Conservation (phyloP, 1,140 invertebrate species). For the Drosophila dunni region DNA sequence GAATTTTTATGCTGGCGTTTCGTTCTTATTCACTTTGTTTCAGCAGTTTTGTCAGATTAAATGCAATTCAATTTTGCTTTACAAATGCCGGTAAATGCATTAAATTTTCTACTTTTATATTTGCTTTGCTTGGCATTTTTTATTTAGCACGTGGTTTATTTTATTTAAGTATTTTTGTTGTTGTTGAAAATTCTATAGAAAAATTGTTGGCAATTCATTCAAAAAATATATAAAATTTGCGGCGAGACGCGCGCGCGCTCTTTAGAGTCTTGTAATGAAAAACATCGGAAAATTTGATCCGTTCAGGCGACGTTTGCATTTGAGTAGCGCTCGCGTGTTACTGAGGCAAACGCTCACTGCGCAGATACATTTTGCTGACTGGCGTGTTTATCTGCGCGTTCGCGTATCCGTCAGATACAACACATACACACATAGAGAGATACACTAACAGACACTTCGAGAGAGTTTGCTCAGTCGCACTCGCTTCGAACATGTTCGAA, state of each 20-base stretch:
- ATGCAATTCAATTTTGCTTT: slow-evolving; percentile 6
- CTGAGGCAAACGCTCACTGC: slow-evolving; percentile 66
- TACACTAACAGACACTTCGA: neutral
- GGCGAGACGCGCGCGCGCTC: slow-evolving; percentile 56
- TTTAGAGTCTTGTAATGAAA: slow-evolving; percentile 20
- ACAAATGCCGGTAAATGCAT: slow-evolving; percentile 54
- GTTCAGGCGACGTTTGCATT: slow-evolving; percentile 44
- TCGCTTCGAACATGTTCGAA: slow-evolving; percentile 38
- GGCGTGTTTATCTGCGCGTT: slow-evolving; percentile 56
- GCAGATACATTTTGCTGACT: slow-evolving; percentile 70
- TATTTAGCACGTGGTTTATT: slow-evolving; percentile 2
- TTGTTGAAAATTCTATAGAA: slow-evolving; percentile 15
- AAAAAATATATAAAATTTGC: slow-evolving; percentile 18
- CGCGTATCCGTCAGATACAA: slow-evolving; percentile 52
- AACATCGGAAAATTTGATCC: slow-evolving; percentile 26
- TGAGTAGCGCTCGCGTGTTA: slow-evolving; percentile 72
- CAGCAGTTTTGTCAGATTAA: slow-evolving; percentile 3
- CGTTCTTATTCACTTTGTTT: slow-evolving; percentile 45
- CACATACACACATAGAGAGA: neutral
- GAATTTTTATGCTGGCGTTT: slow-evolving; percentile 56
- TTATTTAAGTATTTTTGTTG: neutral
- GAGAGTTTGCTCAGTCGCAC: slow-evolving; percentile 11
- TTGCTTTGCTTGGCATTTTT: slow-evolving; percentile 13
- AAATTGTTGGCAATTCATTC: slow-evolving; percentile 12
- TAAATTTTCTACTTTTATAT: slow-evolving; percentile 7